Evolutionary conservation across 2,113 vertebrate species (phyloP).

Genomic region (Cryptotis parvus): DNA sequence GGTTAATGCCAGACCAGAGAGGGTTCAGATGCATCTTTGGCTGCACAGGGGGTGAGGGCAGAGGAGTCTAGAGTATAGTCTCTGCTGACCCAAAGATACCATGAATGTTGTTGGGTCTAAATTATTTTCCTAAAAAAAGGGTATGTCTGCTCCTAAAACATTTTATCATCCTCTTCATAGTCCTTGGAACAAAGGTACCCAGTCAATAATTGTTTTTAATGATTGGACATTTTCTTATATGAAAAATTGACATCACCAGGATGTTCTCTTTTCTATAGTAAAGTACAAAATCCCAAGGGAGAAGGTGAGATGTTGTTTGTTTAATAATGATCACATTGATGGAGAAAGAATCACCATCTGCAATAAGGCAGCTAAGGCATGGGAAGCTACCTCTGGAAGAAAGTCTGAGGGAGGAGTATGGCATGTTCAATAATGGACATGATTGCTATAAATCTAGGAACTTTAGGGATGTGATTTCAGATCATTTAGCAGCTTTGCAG

Average conservation of each 20-base stretch:
- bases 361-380: background rate
- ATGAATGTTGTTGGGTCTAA: no score
- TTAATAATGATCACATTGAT: background rate
- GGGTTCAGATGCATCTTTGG: no score
- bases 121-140: no score
- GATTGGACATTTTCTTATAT: background rate
- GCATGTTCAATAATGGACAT: background rate
- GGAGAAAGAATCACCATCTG: background rate
- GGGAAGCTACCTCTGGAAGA: background rate
- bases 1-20: no score
- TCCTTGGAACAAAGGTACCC: background rate
- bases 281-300: background rate
- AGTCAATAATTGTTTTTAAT: conserved; percentile 30
- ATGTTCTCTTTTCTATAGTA: conserved; percentile 6
- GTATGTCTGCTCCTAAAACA: no score
- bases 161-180: background rate
- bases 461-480: background rate
- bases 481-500: background rate
- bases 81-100: no score
- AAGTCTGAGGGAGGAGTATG: background rate
- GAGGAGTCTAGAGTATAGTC: no score
- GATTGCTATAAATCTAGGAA: no score
- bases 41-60: no score
- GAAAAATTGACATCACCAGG: background rate
- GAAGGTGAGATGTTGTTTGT: background rate